Base-by-base conservation (phyloP, 2,113 vertebrate genomes). In the Polypterus senegalus region DNA sequence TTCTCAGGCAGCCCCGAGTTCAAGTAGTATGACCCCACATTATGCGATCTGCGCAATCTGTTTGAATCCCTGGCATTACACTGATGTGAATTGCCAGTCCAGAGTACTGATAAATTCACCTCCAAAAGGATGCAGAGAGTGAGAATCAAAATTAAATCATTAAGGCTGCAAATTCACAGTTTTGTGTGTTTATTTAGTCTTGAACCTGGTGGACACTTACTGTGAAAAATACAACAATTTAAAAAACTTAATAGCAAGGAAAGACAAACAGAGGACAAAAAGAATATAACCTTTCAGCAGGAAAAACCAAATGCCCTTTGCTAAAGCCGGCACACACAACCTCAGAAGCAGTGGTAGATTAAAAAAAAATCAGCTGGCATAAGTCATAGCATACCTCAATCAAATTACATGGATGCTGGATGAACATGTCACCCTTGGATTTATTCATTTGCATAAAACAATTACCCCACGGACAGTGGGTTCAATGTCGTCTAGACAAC, bases 401-500 rank as follows among this genome's bases (percentile, higher is more conserved):
- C 68, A 47, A 79, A 81, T 81, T 74, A 71, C 59, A 60, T 71
- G 71, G 77, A 81, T 76, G 75, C 66, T 69, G 78, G 72, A 72
- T 76, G 81, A 83, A 81, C 74, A 65, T 78, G 82, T 83, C 82
- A 81, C 79, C 71, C 70, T 68, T 76, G 70, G 82, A 81, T 82
- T 77, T 83, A 75, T 65, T 63, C 70, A 90, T 93, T 92, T 94
- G 87, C 89, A 90, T 91, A 88, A 90, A 92, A 89, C 88, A 89
- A 88, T 93, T 92, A 90, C 86, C 82, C 77, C 75, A 62, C 74
- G 72, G 82, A 85, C 78, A 80, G 78, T 69, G 80, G 83, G 86
- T 90, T 90, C 67, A 74, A 86, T 92, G 87, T 91, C 88, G 88
- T 92, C 88, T 88, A 89, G 89, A 92, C 89, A 83, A 88, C 88